Conservation (phyloP, 2,797 vertebrate species). For the Dendrocincla fuliginosa region DNA sequence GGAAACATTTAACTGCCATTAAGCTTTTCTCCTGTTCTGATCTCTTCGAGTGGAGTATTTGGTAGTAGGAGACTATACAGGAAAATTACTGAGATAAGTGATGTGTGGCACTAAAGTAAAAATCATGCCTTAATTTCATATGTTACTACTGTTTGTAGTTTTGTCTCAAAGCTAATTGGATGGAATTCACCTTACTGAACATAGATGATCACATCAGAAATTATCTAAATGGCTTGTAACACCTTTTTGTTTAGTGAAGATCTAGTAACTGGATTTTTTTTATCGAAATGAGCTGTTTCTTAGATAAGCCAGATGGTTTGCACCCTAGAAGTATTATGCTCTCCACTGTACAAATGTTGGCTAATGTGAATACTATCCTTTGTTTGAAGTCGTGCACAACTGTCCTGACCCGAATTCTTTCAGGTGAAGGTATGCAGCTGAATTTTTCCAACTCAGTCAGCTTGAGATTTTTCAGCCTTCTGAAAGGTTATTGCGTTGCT, state of each 20-base stretch:
- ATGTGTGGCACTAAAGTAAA: neutral
- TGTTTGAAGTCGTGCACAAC: neutral
- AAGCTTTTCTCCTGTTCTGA: neutral
- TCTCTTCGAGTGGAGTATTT: neutral
- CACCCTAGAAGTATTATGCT: neutral
- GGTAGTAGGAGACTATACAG: neutral
- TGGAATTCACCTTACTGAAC: neutral
- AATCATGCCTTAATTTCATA: neutral
- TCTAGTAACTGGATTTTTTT: neutral
- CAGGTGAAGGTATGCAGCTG: neutral
- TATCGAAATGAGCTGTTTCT: neutral
- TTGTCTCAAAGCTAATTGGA: neutral
- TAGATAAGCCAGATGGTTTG: neutral
- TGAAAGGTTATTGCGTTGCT: neutral
- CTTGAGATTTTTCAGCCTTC: neutral
- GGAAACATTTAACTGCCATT: neutral
- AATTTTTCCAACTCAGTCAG: neutral
- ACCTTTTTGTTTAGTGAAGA: neutral
- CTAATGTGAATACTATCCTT: neutral
- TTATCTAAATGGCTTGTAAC: neutral
- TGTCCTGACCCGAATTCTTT: neutral
- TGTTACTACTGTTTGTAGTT: neutral
- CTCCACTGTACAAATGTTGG: neutral
- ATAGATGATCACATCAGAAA: neutral
- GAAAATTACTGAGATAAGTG: neutral